These are phyloP conservation scores for Chinchilla lanigera DNA, from an alignment of 2,113 vertebrate species.

Conservation along the genomic window DNA sequence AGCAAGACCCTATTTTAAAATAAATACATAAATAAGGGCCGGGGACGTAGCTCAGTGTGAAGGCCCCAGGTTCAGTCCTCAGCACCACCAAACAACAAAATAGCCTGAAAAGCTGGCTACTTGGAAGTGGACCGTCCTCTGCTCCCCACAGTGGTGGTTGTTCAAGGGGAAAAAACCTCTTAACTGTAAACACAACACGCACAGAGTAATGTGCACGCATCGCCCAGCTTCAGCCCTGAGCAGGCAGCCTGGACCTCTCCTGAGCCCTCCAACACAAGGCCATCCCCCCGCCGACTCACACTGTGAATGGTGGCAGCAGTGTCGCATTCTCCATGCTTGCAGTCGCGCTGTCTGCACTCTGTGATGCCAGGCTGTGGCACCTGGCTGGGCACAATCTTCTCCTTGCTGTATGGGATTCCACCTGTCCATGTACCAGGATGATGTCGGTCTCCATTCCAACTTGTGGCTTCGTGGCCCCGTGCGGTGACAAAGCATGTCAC, in stretches of 20 bases:
- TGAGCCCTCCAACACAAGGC: background rate
- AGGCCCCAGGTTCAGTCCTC: background rate
- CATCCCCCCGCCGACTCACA: background rate
- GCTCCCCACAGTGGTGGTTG: background rate
- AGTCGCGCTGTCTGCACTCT: no score
- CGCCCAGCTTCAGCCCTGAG: no score
- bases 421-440: background rate
- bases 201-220: background rate
- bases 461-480: rapidly evolving
- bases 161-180: background rate
- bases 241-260: background rate
- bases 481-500: rapidly evolving
- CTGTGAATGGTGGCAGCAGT: background rate
- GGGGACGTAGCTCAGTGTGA: background rate
- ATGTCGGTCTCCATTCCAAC: background rate
- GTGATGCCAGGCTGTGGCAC: background rate
- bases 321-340: background rate
- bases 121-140: background rate
- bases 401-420: background rate
- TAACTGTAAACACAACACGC: background rate
- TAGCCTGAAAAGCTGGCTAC: background rate
- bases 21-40: background rate
- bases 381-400: background rate
- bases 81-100: background rate
- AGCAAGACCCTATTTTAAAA: background rate